A percentile compares a stretch with the other conserved stretches of the same genome.
These are phyloP conservation scores for Cephus sareptanus DNA, from an alignment of 2,888 invertebrate genomes.

Conservation along the genomic window DNA sequence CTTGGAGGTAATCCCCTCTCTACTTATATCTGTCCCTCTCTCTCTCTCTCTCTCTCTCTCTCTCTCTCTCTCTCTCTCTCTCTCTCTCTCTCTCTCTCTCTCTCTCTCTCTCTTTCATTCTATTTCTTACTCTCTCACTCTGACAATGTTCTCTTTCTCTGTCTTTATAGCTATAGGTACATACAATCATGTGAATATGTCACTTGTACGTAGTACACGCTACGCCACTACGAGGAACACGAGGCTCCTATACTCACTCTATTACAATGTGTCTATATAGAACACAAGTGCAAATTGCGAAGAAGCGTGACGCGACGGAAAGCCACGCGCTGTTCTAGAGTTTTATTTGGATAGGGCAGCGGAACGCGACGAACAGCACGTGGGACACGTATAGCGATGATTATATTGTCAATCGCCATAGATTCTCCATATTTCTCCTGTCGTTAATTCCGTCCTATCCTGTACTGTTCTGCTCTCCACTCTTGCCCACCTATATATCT, in stretches of 20 bases:
- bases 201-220: not conserved
- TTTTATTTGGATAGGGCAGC: not conserved
- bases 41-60: no score
- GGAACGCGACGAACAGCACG: not conserved
- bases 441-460: not conserved
- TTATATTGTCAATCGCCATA: not conserved
- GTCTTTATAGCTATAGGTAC: not conserved
- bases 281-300: not conserved
- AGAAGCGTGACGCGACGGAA: not conserved
- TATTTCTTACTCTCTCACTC: not conserved
- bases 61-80: not conserved
- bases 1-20: slow-evolving; percentile 10
- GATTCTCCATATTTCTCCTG: not conserved
- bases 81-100: no score
- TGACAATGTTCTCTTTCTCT: not conserved
- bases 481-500: not conserved
- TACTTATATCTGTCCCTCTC: not conserved
- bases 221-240: not conserved
- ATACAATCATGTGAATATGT: not conserved
- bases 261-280: not conserved
- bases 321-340: not conserved
- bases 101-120: not conserved
- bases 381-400: not conserved
- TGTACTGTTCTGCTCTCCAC: not conserved
- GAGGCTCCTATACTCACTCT: not conserved